These are phyloP conservation scores for Proisotoma minuta DNA, from an alignment of 2,888 invertebrate species.

Conservation along the genomic window DNA sequence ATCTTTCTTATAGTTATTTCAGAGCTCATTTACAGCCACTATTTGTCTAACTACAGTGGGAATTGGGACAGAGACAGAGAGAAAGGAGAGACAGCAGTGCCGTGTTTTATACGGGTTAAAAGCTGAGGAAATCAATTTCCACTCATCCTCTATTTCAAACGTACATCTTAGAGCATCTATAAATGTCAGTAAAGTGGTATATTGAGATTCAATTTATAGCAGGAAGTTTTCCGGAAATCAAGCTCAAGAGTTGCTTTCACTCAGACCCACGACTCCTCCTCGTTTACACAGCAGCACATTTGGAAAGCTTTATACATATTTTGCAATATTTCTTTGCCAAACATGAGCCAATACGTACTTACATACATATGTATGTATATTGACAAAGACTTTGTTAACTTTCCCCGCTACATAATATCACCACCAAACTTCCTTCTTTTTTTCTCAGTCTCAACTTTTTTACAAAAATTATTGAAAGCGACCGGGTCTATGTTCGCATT, in stretches of 20 bases:
- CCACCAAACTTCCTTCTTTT: not conserved
- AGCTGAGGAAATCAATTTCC: slow-evolving; percentile 14
- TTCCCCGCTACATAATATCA: too few relatives aligned
- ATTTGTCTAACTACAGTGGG: not conserved
- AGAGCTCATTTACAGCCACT: not conserved
- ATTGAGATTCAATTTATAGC: slow-evolving; percentile 13
- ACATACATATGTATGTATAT: not conserved
- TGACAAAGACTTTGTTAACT: too few relatives aligned
- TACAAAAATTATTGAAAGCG: too few relatives aligned
- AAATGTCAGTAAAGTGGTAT: slow-evolving; percentile 1
- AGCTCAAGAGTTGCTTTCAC: slow-evolving; percentile 9
- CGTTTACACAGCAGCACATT: too few relatives aligned
- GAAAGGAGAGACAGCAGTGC: not conserved
- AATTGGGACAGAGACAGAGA: not conserved
- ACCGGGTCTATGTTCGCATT: too few relatives aligned
- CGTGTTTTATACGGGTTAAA: slow-evolving; percentile 2
- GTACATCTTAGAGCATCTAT: slow-evolving; percentile 1
- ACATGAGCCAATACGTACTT: not conserved
- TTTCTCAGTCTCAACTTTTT: too few relatives aligned
- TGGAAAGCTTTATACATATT: not conserved
- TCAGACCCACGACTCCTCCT: not conserved
- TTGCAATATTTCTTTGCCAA: not conserved
- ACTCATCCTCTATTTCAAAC: slow-evolving; percentile 12
- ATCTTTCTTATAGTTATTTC: not conserved
- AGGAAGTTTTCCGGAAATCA: slow-evolving; percentile 16